Evolutionary conservation across 2,888 invertebrate genomes (phyloP), one percentile per base, ranked within the genome.

Genomic region (Heliconius ethilla): DNA sequence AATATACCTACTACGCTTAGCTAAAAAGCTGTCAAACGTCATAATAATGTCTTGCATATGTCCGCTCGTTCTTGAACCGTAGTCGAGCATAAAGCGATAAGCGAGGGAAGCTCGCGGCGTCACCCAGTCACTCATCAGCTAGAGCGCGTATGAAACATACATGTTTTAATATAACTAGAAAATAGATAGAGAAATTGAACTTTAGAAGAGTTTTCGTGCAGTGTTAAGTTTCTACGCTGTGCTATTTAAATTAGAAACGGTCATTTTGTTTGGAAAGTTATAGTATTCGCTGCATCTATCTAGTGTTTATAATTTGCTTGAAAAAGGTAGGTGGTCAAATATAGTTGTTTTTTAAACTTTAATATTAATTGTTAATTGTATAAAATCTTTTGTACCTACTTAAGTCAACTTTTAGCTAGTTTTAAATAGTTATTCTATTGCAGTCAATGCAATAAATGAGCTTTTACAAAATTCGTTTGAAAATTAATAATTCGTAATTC

Each of bases 41-140:
- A 83, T 78, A 15, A 63, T 63, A 63, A 81, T 37, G 76, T 77
- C 82, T 81, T 81, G 79, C 82, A 80, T 81, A 55, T 80, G 79
- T 66, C 69, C 76, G 73, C 67, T 67, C 76, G 83, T 82, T 83
- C 82, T 88, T 91, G 91, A 87, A 91, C 91, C 90, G 91, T 91
- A 91, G 87, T 85, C 91, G 86, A 83, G 82, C 70, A 75, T 59
- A 78, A 72, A 77, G 84, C 83, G 91, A 91, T 91, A 91, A 91
- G 88, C 82, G 83, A 81, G 82, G 83, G 83, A 85, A 83, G 82
- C 83, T 81, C 84, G 82, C 80, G 70, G 75, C 67, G 76, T 33
- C 25, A 70, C 75, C 51, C 22, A 55, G 76, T 78, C 75, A 78
- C 66, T 75, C 22, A 59, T 80, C 67, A 79, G 45, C 59, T 25